Base-by-base conservation (phyloP, 2,888 invertebrate genomes). In the Crepidodera aurea region DNA sequence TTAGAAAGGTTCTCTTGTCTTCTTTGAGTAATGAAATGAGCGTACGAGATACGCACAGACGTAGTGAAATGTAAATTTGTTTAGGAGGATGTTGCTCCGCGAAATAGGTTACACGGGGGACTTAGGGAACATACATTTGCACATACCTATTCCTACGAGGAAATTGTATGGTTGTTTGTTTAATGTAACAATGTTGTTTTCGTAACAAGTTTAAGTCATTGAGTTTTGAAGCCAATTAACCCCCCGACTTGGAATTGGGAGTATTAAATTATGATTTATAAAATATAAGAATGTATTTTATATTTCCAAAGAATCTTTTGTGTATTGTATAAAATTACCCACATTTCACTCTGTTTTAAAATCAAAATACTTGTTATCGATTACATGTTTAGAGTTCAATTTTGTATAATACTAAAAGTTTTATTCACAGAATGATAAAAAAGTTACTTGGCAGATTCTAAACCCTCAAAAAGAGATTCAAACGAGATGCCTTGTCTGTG, bases 401-500 rank as follows among this genome's bases (percentile, higher is more conserved):
- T n/a, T n/a, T n/a, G n/a, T n/a, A n/a, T n/a, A n/a, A n/a, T n/a
- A n/a, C n/a, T n/a, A n/a, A 34, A 34, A 54, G 53, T 54, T 62
- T 34, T 18, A 32, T 56, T 56, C 18, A 22, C 46, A 7, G 27
- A 27, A 39, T 34, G 12, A 16, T 3, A 12, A 42, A 57, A 48
- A 50, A 50, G 39, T 19, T 8, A 59, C n/a, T 22, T 22, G 18
- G 34, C 19, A 50, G 27, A 55, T 32, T 16, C 27, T 8, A 29
- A 46, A 48, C 32, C 60, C 63, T 57, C n/a, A 62, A 58, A 65
- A 60, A 58, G 65, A 60, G 53, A 62, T 67, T 62, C 64, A 66
- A 68, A 68, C 65, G 68, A 64, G 55, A 66, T 68, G 65, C 64
- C 61, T 64, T 62, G 68, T 66, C 65, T 57, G 60, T 58, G 66